Evolutionary conservation across 2,797 vertebrate species (phyloP).

Genomic region (Mormyrus proboscirostris): DNA sequence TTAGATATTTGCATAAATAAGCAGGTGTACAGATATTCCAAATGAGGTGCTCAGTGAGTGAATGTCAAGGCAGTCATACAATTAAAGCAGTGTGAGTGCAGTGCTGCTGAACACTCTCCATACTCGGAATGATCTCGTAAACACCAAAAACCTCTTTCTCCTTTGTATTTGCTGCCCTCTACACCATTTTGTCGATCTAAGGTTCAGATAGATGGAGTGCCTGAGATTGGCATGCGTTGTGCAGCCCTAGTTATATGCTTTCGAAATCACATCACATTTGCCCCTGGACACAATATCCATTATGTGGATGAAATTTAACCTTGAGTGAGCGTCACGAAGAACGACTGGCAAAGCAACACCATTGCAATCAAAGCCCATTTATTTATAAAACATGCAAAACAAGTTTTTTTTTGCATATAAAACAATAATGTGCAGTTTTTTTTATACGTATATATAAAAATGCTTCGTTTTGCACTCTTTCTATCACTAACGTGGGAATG

Average conservation of each 20-base stretch:
- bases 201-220: background rate
- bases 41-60: background rate
- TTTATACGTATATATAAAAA: constrained; percentile 4
- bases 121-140: background rate
- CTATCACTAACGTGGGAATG: background rate
- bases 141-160: background rate
- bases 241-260: background rate
- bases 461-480: background rate
- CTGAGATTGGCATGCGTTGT: background rate
- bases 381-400: constrained; percentile 24
- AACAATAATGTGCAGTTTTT: constrained; percentile 6
- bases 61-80: background rate
- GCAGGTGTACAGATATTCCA: background rate
- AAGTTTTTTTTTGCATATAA: constrained; percentile 15
- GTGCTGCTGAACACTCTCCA: background rate
- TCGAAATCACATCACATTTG: background rate
- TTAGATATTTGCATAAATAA: background rate
- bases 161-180: background rate
- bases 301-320: background rate
- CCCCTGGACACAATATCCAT: background rate
- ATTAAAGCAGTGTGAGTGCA: background rate
- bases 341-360: background rate
- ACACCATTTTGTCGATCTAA: background rate
- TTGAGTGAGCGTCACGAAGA: constrained; percentile 24
- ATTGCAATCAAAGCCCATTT: constrained; percentile 17